Base-by-base conservation (phyloP, 2,888 invertebrate genomes). In the Drosophila tanythrix region DNA sequence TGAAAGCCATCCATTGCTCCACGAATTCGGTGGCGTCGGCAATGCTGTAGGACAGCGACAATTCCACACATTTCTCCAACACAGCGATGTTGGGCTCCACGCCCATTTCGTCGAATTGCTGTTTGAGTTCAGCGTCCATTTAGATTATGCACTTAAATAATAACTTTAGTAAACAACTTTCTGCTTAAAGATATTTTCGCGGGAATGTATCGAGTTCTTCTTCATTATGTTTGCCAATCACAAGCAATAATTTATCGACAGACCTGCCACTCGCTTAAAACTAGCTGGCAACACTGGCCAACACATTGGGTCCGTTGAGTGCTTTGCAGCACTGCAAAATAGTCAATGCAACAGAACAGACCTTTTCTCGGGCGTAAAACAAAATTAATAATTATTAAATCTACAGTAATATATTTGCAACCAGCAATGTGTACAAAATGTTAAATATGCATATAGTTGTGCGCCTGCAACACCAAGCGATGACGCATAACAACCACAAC, bases 1-100 rank as follows among this genome's bases (percentile, higher is more conserved):
- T 95, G 92, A 95, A 97, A 27, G 97, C 96, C 93, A 96, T 95
- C 97, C 97, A 97, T 94, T 95, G 95, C 91, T 96, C 96, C 60
- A 95, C 96, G 82, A 97, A 95, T 86, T 95, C 95, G 90, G 95
- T 96, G 46, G 96, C 95, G 84, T 95, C 95, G 76, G 94, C 94
- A 58, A 96, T 93, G 83, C 94, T 93, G 91, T 96, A 95, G 61
- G 94, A 94, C 76, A 94, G 92, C 91, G 96, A 96, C 79, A 97
- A 93, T 92, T 95, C 95, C 88, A 95, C 94, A 91, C 96, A 95
- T 94, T 95, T 95, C 59, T 92, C 92, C 75, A 96, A 88, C 58
- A 95, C 94, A 83, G 94, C 94, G 70, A 93, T 94, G 56, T 92
- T 92, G 68, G 95, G 94, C 84, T 94, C 94, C 77, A 95, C 94